These are phyloP conservation scores for Notolabrus celidotus DNA, from an alignment of 2,797 vertebrate species.

Conservation along the genomic window DNA sequence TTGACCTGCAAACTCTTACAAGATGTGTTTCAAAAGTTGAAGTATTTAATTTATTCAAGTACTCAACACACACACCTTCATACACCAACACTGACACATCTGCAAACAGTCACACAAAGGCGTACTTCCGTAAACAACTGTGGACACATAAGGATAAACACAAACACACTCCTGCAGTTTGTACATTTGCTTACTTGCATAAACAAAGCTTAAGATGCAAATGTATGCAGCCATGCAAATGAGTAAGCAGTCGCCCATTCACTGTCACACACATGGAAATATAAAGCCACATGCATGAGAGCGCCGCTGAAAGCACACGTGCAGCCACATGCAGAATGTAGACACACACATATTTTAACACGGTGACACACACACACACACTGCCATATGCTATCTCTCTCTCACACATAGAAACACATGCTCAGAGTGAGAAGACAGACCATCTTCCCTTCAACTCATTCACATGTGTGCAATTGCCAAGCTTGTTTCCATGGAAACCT, in stretches of 20 bases:
- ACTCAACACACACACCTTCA: too few species aligned
- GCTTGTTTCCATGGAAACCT: constrained; percentile 81
- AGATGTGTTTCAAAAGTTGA: too few species aligned
- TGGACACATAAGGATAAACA: constrained; percentile 26
- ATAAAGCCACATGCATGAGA: constrained; percentile 4
- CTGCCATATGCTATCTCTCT: constrained; percentile 64
- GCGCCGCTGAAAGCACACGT: constrained; percentile 12
- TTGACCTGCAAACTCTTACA: too few species aligned
- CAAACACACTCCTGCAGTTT: constrained; percentile 42
- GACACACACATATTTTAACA: constrained; percentile 35
- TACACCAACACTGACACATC: neutral
- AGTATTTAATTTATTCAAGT: too few species aligned
- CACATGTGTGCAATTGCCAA: constrained; percentile 57
- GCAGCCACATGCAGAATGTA: constrained; percentile 7
- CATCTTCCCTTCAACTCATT: constrained; percentile 49
- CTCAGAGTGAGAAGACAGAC: constrained; percentile 47
- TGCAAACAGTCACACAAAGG: neutral
- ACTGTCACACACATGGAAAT: neutral
- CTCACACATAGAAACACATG: constrained; percentile 17
- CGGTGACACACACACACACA: constrained; percentile 39
- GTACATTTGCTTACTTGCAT: constrained; percentile 34
- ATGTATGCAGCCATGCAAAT: constrained; percentile 49
- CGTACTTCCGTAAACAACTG: constrained; percentile 18
- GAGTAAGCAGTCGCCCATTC: neutral
- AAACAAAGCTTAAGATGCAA: constrained; percentile 54